Evolutionary conservation across 2,888 invertebrate genomes (phyloP).

Genomic region (Chymomyza amoena): DNA sequence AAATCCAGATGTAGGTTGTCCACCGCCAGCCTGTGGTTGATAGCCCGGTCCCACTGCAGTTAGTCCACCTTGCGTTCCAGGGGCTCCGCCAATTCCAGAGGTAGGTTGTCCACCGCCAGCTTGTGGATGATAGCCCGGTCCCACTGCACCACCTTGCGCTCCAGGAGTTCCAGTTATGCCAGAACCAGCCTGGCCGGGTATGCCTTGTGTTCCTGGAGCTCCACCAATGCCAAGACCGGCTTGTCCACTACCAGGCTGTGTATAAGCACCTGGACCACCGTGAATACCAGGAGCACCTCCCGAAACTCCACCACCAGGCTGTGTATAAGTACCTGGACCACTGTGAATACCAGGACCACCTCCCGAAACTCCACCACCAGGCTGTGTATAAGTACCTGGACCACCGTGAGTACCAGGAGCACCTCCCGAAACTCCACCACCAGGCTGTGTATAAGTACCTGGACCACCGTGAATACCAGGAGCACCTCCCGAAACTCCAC

Average conservation of each 20-base stretch:
- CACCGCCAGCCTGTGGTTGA: constrained; percentile 4
- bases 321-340: constrained; percentile 10
- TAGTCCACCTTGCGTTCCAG: constrained; percentile 10
- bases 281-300: too few relatives aligned
- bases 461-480: too few relatives aligned
- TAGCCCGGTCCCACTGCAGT: not conserved
- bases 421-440: constrained; percentile 9
- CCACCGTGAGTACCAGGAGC: too few relatives aligned
- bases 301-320: constrained; percentile 20
- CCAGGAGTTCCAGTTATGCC: not conserved
- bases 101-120: constrained; percentile 7
- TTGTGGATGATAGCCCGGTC: not conserved
- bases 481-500: not conserved
- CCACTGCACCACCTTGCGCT: constrained; percentile 4
- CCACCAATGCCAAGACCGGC: constrained; percentile 11
- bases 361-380: constrained; percentile 16
- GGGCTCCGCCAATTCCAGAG: constrained; percentile 17
- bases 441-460: constrained; percentile 21
- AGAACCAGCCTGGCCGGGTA: constrained; percentile 21
- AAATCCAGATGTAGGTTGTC: constrained; percentile 4
- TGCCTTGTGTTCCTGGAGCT: not conserved
- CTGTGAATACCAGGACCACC: too few relatives aligned
- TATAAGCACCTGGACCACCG: constrained; percentile 5
- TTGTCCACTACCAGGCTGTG: constrained; percentile 8
- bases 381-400: constrained; percentile 15